Evolutionary conservation across 2,888 invertebrate species (phyloP).

Genomic region (Caenorhabditis sp.): DNA sequence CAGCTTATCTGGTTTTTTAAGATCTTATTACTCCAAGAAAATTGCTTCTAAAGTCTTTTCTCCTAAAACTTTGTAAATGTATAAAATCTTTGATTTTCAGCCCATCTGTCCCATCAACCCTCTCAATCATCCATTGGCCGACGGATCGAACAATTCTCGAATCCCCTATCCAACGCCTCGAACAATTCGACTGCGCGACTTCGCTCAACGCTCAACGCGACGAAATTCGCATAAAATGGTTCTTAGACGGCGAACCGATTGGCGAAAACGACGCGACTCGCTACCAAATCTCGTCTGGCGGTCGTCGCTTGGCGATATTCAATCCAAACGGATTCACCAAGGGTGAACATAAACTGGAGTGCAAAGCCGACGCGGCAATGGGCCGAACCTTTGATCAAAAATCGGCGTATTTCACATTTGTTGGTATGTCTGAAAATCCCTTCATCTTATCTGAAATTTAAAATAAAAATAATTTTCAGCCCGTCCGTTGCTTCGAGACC

Average conservation of each 20-base stretch:
- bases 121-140: slow-evolving; percentile 34
- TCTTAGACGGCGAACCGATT: slow-evolving; percentile 41
- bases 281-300: slow-evolving; percentile 6
- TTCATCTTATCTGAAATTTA: no score
- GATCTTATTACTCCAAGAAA: no score
- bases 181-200: slow-evolving; percentile 38
- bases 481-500: slow-evolving; percentile 21
- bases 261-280: slow-evolving; percentile 30
- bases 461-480: slow-evolving; percentile 11
- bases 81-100: no score
- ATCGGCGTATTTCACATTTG: slow-evolving; percentile 34
- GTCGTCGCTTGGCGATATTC: slow-evolving; percentile 20
- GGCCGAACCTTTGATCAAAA: slow-evolving; percentile 49
- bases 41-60: neutral
- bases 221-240: slow-evolving; percentile 44
- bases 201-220: slow-evolving; percentile 21
- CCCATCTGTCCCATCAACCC: neutral
- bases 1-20: no score
- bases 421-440: no score
- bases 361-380: slow-evolving; percentile 50
- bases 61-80: neutral
- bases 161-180: slow-evolving; percentile 15
- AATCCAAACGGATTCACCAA: slow-evolving; percentile 35
- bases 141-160: slow-evolving; percentile 28
- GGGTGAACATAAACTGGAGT: slow-evolving; percentile 48